Base-by-base conservation (phyloP, 2,113 vertebrate genomes). In the Vulpes lagopus region DNA sequence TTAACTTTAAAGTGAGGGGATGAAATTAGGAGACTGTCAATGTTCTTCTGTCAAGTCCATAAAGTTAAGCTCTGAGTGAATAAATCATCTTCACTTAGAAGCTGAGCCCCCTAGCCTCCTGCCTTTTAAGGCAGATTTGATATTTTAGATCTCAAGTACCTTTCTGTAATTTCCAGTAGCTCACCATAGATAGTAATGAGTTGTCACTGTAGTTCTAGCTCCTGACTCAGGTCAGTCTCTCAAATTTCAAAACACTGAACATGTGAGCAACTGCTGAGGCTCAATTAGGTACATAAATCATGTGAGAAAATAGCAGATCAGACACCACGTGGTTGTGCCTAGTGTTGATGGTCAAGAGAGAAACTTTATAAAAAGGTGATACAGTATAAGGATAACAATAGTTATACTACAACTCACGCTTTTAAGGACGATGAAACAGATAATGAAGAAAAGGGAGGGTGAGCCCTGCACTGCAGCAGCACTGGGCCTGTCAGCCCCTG, bases 1-100 rank as follows among this genome's bases (percentile, higher is more conserved):
- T 81, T 51, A 74, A 94, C 25, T 85, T 10, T 94, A 59, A 71
- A 84, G 38, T 30, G 17, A 78, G 71, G 53, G 27, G 53, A 82
- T 71, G 17, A 74, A 93, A 93, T 69, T 3, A 74, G 57, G 30
- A 87, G 64, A 59, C 23, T 57, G 38, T 23, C 81, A 90, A 43
- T 17, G 32, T 60, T 38, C 30, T 11, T 88, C 84, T 19, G 83
- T 60, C 25, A 89, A 81, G 51, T 89, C 60, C 10, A 5, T 67
- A 10, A 91, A 94, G 22, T 78, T 57, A 91, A 35, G 30, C 60
- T 94, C 43, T 97, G 76, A 85, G 84, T 78, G 83, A 97, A 94
- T 35, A 89, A 89, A 94, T 53, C 30, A 80, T 25, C 22, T 65
- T 82, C 8, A 78, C 4, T 78, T 78, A 84, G 82, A 87, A 87